Evolutionary conservation across 2,888 invertebrate species (phyloP).

Genomic region (Aphrophora alni): DNA sequence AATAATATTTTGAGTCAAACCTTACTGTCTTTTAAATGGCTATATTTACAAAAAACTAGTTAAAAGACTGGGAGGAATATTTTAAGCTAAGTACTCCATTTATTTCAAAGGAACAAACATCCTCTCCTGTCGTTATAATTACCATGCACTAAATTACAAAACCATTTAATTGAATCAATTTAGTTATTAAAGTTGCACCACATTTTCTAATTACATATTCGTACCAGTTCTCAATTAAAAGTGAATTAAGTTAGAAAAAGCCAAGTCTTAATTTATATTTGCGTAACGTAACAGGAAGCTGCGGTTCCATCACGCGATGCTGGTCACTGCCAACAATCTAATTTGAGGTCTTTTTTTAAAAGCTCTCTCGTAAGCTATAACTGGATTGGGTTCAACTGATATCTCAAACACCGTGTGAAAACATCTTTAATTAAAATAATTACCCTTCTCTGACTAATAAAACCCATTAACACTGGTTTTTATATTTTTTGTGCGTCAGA

Average conservation of each 20-base stretch:
- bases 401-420: not conserved
- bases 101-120: no score
- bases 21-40: no score
- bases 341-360: not conserved
- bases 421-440: not conserved
- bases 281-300: not conserved
- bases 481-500: not conserved
- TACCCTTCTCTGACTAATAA: not conserved
- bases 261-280: constrained; percentile 2
- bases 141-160: not conserved
- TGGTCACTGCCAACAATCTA: not conserved
- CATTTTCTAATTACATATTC: not conserved
- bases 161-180: not conserved
- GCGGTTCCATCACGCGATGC: not conserved
- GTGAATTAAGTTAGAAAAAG: not conserved
- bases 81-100: no score
- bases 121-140: not conserved
- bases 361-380: not conserved
- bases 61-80: no score
- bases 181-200: not conserved
- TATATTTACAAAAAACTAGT: no score
- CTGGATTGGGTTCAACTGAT: not conserved
- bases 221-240: not conserved
- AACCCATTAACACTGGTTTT: not conserved
- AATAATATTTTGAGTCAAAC: no score